Evolutionary conservation across 2,888 invertebrate genomes (phyloP).

Genomic region (Xestia xanthographa): DNA sequence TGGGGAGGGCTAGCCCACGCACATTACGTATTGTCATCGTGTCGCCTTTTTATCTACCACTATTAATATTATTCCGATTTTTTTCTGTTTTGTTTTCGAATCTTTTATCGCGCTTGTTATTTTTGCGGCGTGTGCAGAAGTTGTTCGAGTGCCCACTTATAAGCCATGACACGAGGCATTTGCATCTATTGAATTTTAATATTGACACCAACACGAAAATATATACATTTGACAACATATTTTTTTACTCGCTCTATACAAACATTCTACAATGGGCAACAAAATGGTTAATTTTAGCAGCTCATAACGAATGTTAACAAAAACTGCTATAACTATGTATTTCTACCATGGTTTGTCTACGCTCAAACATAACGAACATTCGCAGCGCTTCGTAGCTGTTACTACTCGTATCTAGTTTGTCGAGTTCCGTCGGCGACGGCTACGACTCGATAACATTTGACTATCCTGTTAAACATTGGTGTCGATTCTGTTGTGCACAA

Average conservation of each 20-base stretch:
- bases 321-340: not conserved
- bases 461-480: not conserved
- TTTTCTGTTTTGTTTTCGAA: constrained; percentile 58
- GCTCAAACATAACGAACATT: not conserved
- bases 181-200: constrained; percentile 15
- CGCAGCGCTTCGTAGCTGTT: not conserved
- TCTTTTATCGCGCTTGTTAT: constrained; percentile 68
- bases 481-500: too few species aligned
- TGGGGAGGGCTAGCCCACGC: constrained; percentile 77
- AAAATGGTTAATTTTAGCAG: constrained; percentile 5
- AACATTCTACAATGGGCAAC: not conserved
- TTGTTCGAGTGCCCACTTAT: constrained; percentile 31
- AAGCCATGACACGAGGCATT: constrained; percentile 32
- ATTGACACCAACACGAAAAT: constrained; percentile 12
- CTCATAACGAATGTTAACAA: not conserved
- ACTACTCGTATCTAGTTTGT: not conserved
- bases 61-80: constrained; percentile 65
- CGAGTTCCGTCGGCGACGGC: constrained; percentile 25
- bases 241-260: not conserved
- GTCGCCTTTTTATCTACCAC: constrained; percentile 73
- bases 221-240: not conserved
- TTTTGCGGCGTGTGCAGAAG: constrained; percentile 59
- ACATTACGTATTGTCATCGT: constrained; percentile 82
- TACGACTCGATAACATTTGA: not conserved
- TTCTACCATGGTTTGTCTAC: not conserved